Evolutionary conservation across 2,888 invertebrate genomes (phyloP), one percentile per base, ranked within the genome.

Genomic region (Eupithecia dodoneata): DNA sequence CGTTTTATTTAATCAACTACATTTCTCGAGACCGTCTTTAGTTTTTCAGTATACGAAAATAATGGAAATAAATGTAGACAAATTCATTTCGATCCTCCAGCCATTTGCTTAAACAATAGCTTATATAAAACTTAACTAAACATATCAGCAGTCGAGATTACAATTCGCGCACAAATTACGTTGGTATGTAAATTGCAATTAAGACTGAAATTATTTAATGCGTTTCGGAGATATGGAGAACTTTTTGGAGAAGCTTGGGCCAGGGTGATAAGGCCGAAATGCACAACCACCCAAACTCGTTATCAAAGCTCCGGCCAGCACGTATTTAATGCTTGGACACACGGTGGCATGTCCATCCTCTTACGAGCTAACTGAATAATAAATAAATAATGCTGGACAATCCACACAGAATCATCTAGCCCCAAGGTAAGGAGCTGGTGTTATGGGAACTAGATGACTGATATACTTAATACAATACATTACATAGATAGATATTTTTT

Each of bases 261-360:
- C 71, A 71, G 66, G 84, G 83, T 83, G 90, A 92, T 92, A 93
- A 90, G 83, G 85, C 87, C 87, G 87, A 90, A 86, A 85, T 13
- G 86, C 84, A 89, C 85, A 85, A 89, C 93, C 93, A 93, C 93
- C 93, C 93, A 92, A 91, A 91, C 85, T 87, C 83, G 87, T 93
- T 94, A 94, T 94, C 93, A 91, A 83, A 86, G 83, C 83, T 87
- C 90, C 42, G 47, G 15, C 67, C 87, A 85, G 82, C 90, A 90
- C 87, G 89, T 93, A 93, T 93, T 93, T 91, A 92, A 90, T 85
- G 45, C 15, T 45, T 10, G 12, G 12, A 13, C 18, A 70, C 70
- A 70, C 70, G 70, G 47, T 47, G 13, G 10, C 6, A 66, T 15
- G 42, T 66, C 66, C 2, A 15, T 42, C 66, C 30, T 30, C 30